Conservation (phyloP, 2,113 vertebrate species). For the Leucosticte australis region DNA sequence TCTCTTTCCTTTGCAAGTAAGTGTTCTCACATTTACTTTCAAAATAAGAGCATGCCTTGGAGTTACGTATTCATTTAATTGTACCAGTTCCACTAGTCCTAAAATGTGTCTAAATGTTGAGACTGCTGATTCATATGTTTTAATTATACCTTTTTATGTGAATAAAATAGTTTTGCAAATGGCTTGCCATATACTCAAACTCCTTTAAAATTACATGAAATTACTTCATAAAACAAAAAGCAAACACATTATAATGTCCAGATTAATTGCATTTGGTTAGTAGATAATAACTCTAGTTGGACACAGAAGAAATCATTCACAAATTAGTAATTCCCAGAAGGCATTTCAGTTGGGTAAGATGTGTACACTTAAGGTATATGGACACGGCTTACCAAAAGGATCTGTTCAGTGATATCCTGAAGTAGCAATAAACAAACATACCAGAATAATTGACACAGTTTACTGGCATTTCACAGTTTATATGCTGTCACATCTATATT, state of each 20-base stretch:
- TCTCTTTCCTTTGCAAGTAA: not conserved
- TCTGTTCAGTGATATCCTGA: slow-evolving; percentile 13
- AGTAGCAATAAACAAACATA: slow-evolving; percentile 24
- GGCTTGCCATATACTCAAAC: not conserved
- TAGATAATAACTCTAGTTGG: slow-evolving; percentile 9
- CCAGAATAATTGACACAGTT: slow-evolving; percentile 1
- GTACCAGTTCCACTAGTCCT: not conserved
- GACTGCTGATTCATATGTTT: not conserved
- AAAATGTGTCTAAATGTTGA: not conserved
- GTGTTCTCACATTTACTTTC: not conserved
- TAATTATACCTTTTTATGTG: not conserved
- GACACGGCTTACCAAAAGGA: slow-evolving; percentile 31
- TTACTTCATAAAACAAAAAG: not conserved
- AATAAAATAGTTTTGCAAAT: not conserved
- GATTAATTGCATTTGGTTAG: not conserved
- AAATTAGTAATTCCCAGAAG: not conserved
- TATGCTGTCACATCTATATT: slow-evolving; percentile 7
- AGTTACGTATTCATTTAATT: not conserved
- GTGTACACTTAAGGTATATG: not conserved
- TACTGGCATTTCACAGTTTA: slow-evolving; percentile 37
- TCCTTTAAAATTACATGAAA: not conserved
- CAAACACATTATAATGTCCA: not conserved
- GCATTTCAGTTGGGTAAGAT: slow-evolving; percentile 20
- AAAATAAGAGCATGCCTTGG: not conserved
- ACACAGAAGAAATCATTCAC: not conserved